Evolutionary conservation across 2,113 vertebrate genomes (phyloP).

Genomic region (Cynocephalus volans): DNA sequence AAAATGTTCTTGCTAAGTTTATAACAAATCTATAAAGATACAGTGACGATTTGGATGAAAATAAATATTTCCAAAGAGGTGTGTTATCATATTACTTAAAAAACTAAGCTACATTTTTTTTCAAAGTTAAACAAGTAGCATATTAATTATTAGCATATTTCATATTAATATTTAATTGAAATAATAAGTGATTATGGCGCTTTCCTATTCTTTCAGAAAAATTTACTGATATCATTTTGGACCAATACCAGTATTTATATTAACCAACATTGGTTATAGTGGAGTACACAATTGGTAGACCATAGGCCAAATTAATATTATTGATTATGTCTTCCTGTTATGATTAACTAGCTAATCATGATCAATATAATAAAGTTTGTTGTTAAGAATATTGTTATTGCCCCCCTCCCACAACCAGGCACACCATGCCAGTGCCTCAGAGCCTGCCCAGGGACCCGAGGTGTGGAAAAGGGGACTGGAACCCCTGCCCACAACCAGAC

Average conservation of each 20-base stretch:
- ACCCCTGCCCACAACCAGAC: too few species aligned
- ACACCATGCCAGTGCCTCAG: too few species aligned
- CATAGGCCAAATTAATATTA: not conserved
- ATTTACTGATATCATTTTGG: not conserved
- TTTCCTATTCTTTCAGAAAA: not conserved
- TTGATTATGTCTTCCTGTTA: not conserved
- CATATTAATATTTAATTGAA: not conserved
- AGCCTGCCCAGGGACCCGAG: too few species aligned
- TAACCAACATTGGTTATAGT: not conserved
- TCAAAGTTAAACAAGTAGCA: not conserved
- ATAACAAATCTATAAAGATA: not conserved
- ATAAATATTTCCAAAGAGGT: not conserved
- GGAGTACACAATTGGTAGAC: not conserved
- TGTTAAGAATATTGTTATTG: not conserved
- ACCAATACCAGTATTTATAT: not conserved
- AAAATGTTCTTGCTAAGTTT: not conserved
- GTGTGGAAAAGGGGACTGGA: too few species aligned
- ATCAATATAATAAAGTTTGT: not conserved
- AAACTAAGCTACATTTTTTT: not conserved
- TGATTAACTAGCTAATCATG: not conserved
- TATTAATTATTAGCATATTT: too few species aligned
- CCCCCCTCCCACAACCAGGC: not conserved
- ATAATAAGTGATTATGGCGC: not conserved
- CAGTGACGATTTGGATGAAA: not conserved
- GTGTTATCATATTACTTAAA: not conserved